Conservation (phyloP, 2,797 vertebrate genomes). For the Emys orbicularis region DNA sequence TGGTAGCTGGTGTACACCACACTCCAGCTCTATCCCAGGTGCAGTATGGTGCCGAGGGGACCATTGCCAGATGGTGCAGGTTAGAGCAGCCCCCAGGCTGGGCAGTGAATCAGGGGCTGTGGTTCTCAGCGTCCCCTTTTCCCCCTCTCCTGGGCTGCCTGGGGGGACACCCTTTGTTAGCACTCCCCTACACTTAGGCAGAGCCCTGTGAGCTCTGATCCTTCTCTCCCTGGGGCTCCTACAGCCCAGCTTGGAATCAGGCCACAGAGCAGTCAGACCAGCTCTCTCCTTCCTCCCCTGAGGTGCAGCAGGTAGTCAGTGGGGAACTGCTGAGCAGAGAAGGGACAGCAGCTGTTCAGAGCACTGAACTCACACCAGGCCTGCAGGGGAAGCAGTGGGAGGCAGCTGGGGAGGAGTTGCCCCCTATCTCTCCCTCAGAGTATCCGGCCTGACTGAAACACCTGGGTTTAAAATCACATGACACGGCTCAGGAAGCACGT, state of each 20-base stretch:
- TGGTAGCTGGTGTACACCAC: too few species aligned
- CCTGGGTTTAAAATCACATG: neutral
- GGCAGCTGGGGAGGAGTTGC: neutral
- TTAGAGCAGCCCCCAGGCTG: neutral
- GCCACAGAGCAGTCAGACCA: neutral
- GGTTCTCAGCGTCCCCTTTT: neutral
- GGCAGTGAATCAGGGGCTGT: neutral
- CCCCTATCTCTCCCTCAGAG: neutral
- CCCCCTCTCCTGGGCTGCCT: neutral
- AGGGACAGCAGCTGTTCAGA: neutral
- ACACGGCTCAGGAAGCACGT: neutral
- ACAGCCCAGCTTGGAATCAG: neutral
- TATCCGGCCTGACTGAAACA: neutral
- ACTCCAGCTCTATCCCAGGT: neutral
- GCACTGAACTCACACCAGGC: neutral
- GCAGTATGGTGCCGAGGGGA: neutral
- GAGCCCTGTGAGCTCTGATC: neutral
- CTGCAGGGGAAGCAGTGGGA: neutral
- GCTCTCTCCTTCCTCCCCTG: neutral
- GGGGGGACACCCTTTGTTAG: fast-evolving
- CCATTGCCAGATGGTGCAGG: neutral
- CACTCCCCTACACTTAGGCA: neutral
- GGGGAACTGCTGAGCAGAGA: neutral
- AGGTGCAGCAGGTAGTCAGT: neutral
- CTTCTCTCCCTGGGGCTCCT: neutral